phyloP scores from a whole-genome alignment of 2,113 vertebrate genomes.

The Paralichthys olivaceus region DNA sequence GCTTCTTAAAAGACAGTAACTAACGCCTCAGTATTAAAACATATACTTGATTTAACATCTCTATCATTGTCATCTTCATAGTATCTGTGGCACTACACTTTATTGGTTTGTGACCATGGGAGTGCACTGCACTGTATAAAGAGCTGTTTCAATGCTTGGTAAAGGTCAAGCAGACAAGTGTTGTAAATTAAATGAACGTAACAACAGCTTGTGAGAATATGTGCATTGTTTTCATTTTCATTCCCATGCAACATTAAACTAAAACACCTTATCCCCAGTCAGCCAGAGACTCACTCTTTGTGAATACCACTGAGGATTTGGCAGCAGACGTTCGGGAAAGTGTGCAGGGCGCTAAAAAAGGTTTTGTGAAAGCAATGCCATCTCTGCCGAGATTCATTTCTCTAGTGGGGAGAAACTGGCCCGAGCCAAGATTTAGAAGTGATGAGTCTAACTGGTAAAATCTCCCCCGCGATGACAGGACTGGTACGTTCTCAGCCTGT shows the following conservation, averaged over 20 bases:
- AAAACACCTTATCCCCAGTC: neutral
- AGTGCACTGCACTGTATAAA: neutral
- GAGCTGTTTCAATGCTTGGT: neutral
- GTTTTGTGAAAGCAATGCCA: constrained; percentile 1
- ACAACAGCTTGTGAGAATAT: no score
- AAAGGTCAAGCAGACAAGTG: neutral
- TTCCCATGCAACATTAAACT: neutral
- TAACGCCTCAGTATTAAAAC: no score
- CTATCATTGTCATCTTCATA: no score
- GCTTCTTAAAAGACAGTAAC: neutral
- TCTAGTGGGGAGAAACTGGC: constrained; percentile 12
- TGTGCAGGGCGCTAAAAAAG: neutral
- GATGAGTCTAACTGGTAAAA: neutral
- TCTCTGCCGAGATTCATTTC: constrained; percentile 15
- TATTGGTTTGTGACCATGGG: neutral
- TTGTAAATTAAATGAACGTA: neutral
- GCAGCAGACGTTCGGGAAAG: neutral
- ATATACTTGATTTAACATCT: no score
- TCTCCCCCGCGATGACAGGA: constrained; percentile 1
- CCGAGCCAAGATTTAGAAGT: constrained; percentile 26
- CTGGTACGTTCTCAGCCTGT: constrained; percentile 10
- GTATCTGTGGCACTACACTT: neutral
- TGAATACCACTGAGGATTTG: constrained; percentile 1
- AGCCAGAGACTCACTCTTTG: constrained; percentile 6
- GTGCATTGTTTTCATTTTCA: neutral